Percentiles rank a stretch among this genome's conserved stretches.
Conservation (phyloP, 1,140 invertebrate genomes). For the Hyphantria cunea region DNA sequence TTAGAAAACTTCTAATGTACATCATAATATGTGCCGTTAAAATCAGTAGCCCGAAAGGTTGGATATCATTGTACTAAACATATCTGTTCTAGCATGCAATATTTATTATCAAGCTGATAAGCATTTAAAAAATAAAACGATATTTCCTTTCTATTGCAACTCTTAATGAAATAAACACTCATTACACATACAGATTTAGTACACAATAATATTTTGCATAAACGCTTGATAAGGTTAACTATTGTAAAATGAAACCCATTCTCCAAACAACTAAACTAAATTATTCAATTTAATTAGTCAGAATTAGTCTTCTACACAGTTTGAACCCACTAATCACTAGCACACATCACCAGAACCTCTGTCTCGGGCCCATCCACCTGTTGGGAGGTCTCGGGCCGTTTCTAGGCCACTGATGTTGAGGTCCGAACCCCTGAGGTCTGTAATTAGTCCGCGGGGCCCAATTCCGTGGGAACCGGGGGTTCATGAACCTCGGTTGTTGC, state of each 20-base stretch:
- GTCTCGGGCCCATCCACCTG: slow-evolving; percentile 60
- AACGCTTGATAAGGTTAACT: background rate
- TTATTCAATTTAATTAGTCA: too few species aligned
- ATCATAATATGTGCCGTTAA: too few species aligned
- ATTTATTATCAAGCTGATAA: too few species aligned
- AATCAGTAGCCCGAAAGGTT: too few species aligned
- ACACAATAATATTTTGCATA: background rate
- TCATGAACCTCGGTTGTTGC: slow-evolving; percentile 43
- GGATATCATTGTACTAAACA: too few species aligned
- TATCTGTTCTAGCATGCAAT: too few species aligned
- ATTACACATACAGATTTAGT: background rate
- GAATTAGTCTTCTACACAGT: slow-evolving; percentile 17
- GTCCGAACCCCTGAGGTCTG: slow-evolving; percentile 41
- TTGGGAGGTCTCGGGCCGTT: slow-evolving; percentile 51
- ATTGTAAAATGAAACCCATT: slow-evolving; percentile 26
- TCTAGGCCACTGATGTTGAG: slow-evolving; percentile 56
- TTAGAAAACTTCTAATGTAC: too few species aligned
- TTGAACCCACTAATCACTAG: slow-evolving; percentile 23
- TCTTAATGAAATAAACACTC: too few species aligned
- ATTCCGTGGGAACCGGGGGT: slow-evolving; percentile 64
- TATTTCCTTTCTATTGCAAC: too few species aligned
- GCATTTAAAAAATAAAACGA: too few species aligned
- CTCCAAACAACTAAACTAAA: slow-evolving; percentile 18
- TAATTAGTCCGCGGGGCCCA: slow-evolving; percentile 61
- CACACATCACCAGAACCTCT: slow-evolving; percentile 66